These are phyloP conservation scores for Neodiprion virginianus DNA, from an alignment of 1,140 invertebrate genomes.

Conservation along the genomic window DNA sequence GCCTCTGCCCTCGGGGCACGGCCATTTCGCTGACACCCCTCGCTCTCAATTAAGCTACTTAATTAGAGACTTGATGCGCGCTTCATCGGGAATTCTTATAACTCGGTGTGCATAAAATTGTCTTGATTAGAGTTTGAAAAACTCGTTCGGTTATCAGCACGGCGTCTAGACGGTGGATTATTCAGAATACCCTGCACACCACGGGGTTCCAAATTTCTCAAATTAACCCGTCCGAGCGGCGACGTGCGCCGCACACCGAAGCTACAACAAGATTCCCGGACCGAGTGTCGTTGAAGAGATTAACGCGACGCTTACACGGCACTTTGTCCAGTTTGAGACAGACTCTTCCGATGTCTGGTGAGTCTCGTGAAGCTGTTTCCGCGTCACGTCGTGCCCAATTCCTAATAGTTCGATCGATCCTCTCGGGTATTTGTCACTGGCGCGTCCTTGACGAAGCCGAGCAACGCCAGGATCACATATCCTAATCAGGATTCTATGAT, in stretches of 20 bases:
- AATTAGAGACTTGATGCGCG: no score
- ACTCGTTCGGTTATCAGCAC: neutral
- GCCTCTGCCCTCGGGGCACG: neutral
- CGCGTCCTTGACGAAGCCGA: neutral
- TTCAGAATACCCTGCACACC: neutral
- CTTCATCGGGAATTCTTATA: no score
- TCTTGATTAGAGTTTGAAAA: neutral
- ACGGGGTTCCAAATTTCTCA: neutral
- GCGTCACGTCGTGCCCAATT: no score
- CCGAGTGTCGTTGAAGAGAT: neutral
- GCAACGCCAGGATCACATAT: neutral
- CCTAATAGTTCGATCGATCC: neutral
- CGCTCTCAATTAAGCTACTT: no score
- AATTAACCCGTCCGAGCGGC: neutral
- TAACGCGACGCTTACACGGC: neutral
- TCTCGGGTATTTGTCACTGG: neutral
- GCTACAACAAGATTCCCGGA: neutral
- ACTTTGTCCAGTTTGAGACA: neutral
- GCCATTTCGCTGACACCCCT: neutral
- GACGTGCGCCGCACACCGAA: neutral
- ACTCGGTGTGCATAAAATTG: neutral
- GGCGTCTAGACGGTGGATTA: slow-evolving; percentile 4
- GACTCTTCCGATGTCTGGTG: neutral
- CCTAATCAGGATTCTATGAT: neutral
- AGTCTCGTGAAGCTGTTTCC: neutral